Conservation (phyloP, 2,888 invertebrate genomes). For the Tenthredo livida region DNA sequence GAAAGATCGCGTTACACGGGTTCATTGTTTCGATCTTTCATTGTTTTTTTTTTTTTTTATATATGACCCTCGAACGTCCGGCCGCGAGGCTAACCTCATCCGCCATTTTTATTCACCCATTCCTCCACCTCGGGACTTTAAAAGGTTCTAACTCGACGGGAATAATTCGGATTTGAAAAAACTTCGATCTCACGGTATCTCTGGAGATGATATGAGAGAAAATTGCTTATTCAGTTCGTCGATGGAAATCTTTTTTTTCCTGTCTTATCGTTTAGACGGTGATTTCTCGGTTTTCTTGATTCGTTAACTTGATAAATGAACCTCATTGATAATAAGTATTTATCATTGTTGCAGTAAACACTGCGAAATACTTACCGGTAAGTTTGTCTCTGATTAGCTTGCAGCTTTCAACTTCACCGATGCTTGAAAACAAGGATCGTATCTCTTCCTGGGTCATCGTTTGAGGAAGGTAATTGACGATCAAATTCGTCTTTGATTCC, state of each 20-base stretch:
- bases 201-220: not conserved
- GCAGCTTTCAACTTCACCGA: slow-evolving; percentile 99
- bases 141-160: not conserved
- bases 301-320: slow-evolving; percentile 12
- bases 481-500: slow-evolving; percentile 98
- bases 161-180: not conserved
- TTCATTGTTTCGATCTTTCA: slow-evolving; percentile 29
- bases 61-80: not conserved
- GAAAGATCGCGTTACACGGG: slow-evolving; percentile 41
- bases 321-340: not conserved
- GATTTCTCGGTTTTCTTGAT: not conserved
- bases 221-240: not conserved
- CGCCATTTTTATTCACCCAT: not conserved
- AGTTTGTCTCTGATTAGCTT: slow-evolving; percentile 99
- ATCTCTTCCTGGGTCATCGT: slow-evolving; percentile 99
- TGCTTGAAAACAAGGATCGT: slow-evolving; percentile 97
- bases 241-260: not conserved
- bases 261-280: not conserved
- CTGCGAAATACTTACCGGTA: slow-evolving; percentile 84
- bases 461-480: slow-evolving; percentile 99
- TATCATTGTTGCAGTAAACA: slow-evolving; percentile 19
- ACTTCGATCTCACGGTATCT: not conserved
- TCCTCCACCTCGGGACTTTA: slow-evolving; percentile 22
- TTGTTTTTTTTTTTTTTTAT: not conserved
- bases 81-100: not conserved